Evolutionary conservation across 2,113 vertebrate species (phyloP).

Genomic region (Symphodus melops): DNA sequence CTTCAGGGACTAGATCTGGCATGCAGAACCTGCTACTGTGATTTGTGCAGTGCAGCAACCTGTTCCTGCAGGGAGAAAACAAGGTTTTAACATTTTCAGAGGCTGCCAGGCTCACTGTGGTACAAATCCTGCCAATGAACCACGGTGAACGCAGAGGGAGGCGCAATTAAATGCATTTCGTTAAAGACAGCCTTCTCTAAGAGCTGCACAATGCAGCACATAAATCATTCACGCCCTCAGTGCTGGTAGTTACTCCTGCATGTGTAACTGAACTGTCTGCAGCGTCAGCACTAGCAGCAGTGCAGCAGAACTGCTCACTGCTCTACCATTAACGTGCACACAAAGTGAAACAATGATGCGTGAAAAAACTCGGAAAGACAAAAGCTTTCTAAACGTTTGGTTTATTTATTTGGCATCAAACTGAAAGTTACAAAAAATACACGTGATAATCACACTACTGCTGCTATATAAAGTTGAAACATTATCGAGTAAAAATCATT

Average conservation of each 20-base stretch:
- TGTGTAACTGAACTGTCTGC: conserved; percentile 63
- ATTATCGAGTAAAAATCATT: conserved; percentile 13
- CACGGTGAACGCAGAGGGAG: background rate
- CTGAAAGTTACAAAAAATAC: conserved; percentile 46
- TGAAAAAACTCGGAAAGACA: background rate
- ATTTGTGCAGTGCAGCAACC: conserved; percentile 46
- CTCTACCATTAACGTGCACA: background rate
- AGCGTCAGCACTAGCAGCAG: conserved; percentile 62
- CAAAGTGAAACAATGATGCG: background rate
- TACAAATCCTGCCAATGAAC: conserved; percentile 17
- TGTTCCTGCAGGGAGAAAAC: conserved; percentile 22
- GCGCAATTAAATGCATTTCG: background rate
- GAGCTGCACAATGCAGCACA: conserved; percentile 50
- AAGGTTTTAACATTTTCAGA: conserved; percentile 19
- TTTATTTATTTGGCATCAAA: conserved; percentile 51
- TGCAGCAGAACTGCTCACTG: conserved; percentile 29
- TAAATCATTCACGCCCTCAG: conserved; percentile 43
- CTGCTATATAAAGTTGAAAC: conserved; percentile 15
- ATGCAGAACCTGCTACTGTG: conserved; percentile 28
- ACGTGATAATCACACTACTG: conserved; percentile 22
- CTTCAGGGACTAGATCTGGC: background rate
- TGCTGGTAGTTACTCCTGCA: conserved; percentile 53
- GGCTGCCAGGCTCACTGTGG: background rate
- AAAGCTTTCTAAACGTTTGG: conserved; percentile 9
- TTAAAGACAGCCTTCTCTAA: background rate